These are phyloP conservation scores for Phallusia fumigata DNA, from an alignment of 23 tunicate genomes.

Conservation along the genomic window DNA sequence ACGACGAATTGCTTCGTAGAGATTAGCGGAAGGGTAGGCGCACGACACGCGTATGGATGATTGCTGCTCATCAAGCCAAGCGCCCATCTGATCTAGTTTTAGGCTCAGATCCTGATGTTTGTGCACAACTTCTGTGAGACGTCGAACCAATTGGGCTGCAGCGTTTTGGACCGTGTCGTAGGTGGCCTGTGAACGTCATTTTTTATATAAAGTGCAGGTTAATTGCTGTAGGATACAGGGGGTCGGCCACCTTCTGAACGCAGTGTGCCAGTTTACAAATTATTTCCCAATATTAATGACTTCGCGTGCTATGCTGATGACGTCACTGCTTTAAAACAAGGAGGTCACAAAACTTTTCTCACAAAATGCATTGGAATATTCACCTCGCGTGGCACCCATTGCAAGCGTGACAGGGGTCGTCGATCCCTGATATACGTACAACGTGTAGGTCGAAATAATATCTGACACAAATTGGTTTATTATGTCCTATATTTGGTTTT, in stretches of 20 bases:
- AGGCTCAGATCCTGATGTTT: conserved; percentile 59
- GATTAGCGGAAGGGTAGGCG: conserved; percentile 39
- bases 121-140: conserved; percentile 44
- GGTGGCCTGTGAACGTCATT: conserved; percentile 69
- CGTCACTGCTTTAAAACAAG: no score
- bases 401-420: no score
- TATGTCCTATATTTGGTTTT: background rate
- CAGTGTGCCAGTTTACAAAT: no score
- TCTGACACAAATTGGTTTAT: background rate
- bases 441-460: background rate
- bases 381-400: no score
- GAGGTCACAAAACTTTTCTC: no score
- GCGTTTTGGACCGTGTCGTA: conserved; percentile 68
- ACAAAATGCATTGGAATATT: no score
- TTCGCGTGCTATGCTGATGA: no score
- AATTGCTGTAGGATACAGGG: no score
- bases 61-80: conserved; percentile 72
- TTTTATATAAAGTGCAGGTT: background rate
- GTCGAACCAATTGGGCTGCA: conserved; percentile 48
- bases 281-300: no score
- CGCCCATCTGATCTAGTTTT: conserved; percentile 46
- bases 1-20: conserved; percentile 53
- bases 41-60: conserved; percentile 34
- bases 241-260: no score
- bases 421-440: no score